These are phyloP conservation scores for Oreotrochilus melanogaster DNA, from an alignment of 2,113 vertebrate genomes.

Conservation along the genomic window DNA sequence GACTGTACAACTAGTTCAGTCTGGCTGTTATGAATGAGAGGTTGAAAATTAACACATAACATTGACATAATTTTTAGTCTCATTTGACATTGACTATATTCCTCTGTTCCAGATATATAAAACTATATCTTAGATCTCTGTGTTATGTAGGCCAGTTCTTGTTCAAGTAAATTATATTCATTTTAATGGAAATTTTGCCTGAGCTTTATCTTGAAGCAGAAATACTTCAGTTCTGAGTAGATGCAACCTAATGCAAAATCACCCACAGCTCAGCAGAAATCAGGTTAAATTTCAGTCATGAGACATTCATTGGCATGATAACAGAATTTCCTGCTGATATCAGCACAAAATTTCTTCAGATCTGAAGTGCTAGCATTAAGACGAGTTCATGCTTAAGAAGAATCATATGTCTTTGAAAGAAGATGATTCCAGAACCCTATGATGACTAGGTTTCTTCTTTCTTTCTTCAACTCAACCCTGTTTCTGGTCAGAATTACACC, in stretches of 20 bases:
- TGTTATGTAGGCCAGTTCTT: background rate
- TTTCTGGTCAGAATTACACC: background rate
- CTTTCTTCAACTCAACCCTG: background rate
- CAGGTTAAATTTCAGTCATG: background rate
- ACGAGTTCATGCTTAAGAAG: conserved; percentile 6
- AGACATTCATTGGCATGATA: background rate
- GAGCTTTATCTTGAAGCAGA: background rate
- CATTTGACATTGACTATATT: background rate
- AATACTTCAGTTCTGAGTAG: background rate
- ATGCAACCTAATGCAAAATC: background rate
- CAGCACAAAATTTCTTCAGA: background rate
- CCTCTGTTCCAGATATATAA: background rate
- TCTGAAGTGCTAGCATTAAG: background rate
- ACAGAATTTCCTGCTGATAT: conserved; percentile 12
- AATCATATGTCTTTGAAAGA: background rate
- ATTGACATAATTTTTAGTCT: background rate
- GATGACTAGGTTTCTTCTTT: background rate
- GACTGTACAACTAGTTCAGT: background rate
- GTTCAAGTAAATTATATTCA: background rate
- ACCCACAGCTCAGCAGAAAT: background rate
- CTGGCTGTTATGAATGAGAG: background rate
- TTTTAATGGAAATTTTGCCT: background rate
- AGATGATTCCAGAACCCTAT: background rate
- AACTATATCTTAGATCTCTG: background rate
- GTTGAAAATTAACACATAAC: background rate